Evolutionary conservation across 2,888 invertebrate genomes (phyloP).

Genomic region (Eupeodes latifasciatus): DNA sequence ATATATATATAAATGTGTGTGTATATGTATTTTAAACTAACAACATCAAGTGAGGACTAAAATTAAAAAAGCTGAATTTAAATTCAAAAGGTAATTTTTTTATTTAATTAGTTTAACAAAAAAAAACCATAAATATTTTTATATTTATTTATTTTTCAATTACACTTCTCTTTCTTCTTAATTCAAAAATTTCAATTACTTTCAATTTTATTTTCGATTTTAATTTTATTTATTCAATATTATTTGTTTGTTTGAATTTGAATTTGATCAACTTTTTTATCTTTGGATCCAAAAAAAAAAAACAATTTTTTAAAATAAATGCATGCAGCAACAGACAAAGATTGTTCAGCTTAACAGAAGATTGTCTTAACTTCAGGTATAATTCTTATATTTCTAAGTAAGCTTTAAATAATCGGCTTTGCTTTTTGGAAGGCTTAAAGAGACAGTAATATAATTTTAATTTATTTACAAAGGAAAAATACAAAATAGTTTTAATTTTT

Average conservation of each 20-base stretch:
- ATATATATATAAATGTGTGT: slow-evolving; percentile 50
- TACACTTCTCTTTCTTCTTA: slow-evolving; percentile 39
- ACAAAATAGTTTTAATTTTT: no score
- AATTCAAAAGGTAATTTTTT: slow-evolving; percentile 76
- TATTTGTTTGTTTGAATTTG: slow-evolving; percentile 43
- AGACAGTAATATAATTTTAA: background rate
- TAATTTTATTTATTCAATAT: background rate
- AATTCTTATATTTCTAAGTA: slow-evolving; percentile 67
- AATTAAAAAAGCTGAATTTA: slow-evolving; percentile 71
- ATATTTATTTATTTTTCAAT: slow-evolving; percentile 38
- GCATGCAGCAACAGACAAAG: slow-evolving; percentile 93
- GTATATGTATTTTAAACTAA: slow-evolving; percentile 63
- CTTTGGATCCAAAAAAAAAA: slow-evolving; percentile 26
- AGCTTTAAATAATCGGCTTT: slow-evolving; percentile 23
- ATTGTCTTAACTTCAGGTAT: slow-evolving; percentile 90
- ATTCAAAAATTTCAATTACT: background rate
- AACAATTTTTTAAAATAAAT: slow-evolving; percentile 77
- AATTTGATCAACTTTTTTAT: slow-evolving; percentile 33
- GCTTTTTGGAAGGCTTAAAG: slow-evolving; percentile 17
- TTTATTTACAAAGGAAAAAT: no score
- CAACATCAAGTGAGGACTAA: slow-evolving; percentile 73
- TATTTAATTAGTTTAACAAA: slow-evolving; percentile 11
- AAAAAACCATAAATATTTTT: background rate
- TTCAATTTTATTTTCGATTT: slow-evolving; percentile 21
- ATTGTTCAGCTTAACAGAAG: slow-evolving; percentile 92